A percentile compares a stretch with the other conserved stretches of the same genome.
These are phyloP conservation scores for Lophius americanus DNA, from an alignment of 2,797 vertebrate species.

Conservation along the genomic window DNA sequence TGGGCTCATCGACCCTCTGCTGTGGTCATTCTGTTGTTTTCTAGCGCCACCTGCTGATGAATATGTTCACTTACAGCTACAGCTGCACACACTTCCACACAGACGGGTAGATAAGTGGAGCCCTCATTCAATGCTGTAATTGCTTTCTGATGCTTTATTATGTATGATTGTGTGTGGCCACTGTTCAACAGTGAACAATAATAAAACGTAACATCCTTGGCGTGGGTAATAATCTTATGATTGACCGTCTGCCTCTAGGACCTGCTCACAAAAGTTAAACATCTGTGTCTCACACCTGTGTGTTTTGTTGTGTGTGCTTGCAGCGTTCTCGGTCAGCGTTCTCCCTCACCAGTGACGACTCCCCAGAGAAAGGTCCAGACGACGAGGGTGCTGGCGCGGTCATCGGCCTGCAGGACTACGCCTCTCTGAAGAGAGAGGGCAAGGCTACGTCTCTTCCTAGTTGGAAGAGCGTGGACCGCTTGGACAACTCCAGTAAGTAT, in stretches of 20 bases:
- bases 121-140: slow-evolving; percentile 20
- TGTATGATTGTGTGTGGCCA: slow-evolving; percentile 7
- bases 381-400: slow-evolving; percentile 60
- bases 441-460: slow-evolving; percentile 81
- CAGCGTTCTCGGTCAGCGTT: slow-evolving; percentile 88
- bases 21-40: slow-evolving; percentile 33
- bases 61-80: slow-evolving; percentile 20
- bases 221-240: slow-evolving; percentile 3
- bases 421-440: slow-evolving; percentile 81
- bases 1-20: not conserved
- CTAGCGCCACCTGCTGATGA: slow-evolving; percentile 71
- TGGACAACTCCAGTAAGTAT: slow-evolving; percentile 88
- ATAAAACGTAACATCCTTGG: too few relatives aligned
- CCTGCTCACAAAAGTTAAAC: not conserved
- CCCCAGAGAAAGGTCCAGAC: slow-evolving; percentile 73
- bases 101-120: not conserved
- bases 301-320: slow-evolving; percentile 38
- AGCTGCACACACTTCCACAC: not conserved
- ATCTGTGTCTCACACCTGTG: not conserved
- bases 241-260: slow-evolving; percentile 5
- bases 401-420: slow-evolving; percentile 65
- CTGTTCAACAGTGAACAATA: not conserved
- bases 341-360: slow-evolving; percentile 86
- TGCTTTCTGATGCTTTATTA: slow-evolving; percentile 11
- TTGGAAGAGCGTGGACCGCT: slow-evolving; percentile 90